phyloP scores from a whole-genome alignment of 2,113 vertebrate genomes.

The Megaceryle maxima region DNA sequence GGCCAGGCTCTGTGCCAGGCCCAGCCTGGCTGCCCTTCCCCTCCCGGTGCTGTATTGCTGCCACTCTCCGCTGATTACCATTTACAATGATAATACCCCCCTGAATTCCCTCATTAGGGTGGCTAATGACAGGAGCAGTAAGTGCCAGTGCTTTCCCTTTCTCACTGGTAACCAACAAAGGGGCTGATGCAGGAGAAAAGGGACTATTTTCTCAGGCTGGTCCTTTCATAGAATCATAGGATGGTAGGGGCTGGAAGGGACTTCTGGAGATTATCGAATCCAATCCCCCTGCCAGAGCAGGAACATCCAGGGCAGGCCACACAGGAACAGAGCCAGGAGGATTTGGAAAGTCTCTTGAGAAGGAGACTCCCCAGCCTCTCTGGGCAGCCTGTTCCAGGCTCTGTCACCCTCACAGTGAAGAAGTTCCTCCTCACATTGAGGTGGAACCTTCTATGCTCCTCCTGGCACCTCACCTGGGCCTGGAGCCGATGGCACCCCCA shows the following conservation, averaged over 20 bases:
- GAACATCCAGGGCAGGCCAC: too few species aligned
- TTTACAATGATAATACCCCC: conserved; percentile 14
- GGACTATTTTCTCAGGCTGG: background rate
- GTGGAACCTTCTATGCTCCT: too few species aligned
- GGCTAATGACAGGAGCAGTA: background rate
- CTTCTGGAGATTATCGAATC: too few species aligned
- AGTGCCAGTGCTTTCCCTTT: background rate
- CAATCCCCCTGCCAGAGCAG: too few species aligned
- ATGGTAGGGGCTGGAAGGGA: too few species aligned
- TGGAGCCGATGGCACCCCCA: rapidly evolving
- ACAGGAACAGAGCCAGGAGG: too few species aligned
- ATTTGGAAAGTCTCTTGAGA: too few species aligned
- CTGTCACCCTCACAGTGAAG: too few species aligned
- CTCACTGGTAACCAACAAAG: background rate
- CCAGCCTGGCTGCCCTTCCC: background rate
- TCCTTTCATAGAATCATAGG: background rate
- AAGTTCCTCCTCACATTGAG: too few species aligned
- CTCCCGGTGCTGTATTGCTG: background rate
- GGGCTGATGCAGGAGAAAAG: background rate
- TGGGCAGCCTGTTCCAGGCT: too few species aligned
- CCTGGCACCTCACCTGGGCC: background rate
- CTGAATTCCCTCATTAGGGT: conserved; percentile 17
- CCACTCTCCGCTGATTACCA: background rate
- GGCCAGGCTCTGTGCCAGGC: rapidly evolving
- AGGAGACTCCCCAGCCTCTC: too few species aligned